Base-by-base conservation (phyloP, 2,888 invertebrate genomes). In the Lasioglossum figueresi region DNA sequence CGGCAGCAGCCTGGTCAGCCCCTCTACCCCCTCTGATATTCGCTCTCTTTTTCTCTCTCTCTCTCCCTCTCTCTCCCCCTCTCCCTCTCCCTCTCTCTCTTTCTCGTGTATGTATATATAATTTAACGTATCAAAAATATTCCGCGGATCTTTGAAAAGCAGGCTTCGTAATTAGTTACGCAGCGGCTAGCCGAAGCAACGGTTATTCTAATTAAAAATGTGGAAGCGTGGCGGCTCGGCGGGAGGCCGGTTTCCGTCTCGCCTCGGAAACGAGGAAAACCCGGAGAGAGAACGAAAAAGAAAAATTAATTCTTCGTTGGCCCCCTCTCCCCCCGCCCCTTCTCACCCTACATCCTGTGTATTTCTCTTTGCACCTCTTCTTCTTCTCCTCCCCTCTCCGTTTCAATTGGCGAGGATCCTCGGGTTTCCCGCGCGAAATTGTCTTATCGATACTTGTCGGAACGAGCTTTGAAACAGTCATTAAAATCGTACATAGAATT, bases 401-500 rank as follows among this genome's bases (percentile, higher is more conserved):
- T 63, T 76, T 75, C 73, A 75, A 52, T 52, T 52, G 23, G 80
- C n/a, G 66, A 66, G 88, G 91, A 89, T 88, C 87, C 87, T 88
- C 91, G 84, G 68, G 68, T 88, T 82, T 86, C 89, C 85, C 86
- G 86, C 86, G 73, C 88, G 40, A 85, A 63, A 75, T 70, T 37
- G 79, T 84, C 86, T 87, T 90, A 88, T 88, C 88, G 86, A 91
- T 86, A 86, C 88, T 68, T 68, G 83, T 86, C 83, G 88, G 87
- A 88, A 88, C 88, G 90, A 88, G 90, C 52, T 86, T 84, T 88
- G 76, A 89, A 90, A 91, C 87, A 84, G 91, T 88, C 87, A 90
- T 91, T 90, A 86, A 91, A 90, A 88, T 79, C 79, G 86, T 91
- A 90, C 84, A 86, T 90, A 91, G 85, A 85, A 90, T 90, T 89